Evolutionary conservation across 2,113 vertebrate species (phyloP).

Genomic region (Bambusicola thoracicus): DNA sequence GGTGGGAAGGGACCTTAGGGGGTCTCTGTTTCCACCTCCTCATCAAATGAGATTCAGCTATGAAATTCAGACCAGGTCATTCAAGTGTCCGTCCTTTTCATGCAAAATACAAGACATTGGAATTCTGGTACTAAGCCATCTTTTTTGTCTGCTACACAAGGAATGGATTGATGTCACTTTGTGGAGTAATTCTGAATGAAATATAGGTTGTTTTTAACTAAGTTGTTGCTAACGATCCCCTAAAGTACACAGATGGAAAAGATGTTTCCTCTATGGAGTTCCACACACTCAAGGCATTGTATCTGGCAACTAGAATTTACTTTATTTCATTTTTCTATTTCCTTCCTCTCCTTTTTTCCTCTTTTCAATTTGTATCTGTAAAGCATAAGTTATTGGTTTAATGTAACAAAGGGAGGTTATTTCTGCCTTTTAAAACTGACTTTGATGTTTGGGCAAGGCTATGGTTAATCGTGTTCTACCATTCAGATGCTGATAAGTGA

Average conservation of each 20-base stretch:
- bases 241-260: not conserved
- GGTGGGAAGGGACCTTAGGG: not conserved
- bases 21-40: not conserved
- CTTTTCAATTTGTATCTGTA: not conserved
- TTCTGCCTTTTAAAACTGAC: not conserved
- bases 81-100: not conserved
- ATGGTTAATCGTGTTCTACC: not conserved
- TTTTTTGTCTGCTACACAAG: not conserved
- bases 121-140: not conserved
- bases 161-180: not conserved
- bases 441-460: not conserved
- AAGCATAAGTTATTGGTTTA: not conserved
- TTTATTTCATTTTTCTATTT: not conserved
- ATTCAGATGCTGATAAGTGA: not conserved
- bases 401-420: not conserved
- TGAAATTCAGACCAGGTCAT: not conserved
- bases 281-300: not conserved
- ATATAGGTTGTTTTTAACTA: not conserved
- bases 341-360: not conserved
- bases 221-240: not conserved
- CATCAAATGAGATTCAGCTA: not conserved
- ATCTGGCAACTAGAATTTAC: not conserved
- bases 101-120: no score
- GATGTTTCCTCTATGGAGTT: not conserved
- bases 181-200: not conserved